Conservation (phyloP, 2,113 vertebrate species). For the Myocastor coypus region DNA sequence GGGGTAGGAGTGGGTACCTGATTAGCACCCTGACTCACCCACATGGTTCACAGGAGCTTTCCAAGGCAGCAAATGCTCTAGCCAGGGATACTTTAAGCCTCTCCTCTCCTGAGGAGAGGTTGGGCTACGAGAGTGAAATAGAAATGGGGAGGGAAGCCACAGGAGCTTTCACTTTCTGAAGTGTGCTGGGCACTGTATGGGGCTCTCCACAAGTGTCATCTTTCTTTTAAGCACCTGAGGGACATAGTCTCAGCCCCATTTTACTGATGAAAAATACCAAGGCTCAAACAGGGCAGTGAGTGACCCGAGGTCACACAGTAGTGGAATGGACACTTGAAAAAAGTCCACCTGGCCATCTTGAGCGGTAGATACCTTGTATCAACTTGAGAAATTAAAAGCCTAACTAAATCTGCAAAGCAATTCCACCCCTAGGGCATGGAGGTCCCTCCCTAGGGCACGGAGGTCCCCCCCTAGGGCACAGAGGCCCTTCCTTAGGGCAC, state of each 20-base stretch:
- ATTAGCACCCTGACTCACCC: neutral
- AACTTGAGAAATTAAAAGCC: no score
- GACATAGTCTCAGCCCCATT: neutral
- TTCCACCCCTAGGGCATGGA: no score
- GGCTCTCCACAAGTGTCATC: neutral
- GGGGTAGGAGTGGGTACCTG: neutral
- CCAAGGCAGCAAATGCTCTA: neutral
- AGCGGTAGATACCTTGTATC: no score
- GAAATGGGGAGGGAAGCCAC: neutral
- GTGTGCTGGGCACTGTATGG: neutral
- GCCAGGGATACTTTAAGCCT: neutral
- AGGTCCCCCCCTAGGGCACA: no score
- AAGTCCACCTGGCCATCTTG: neutral
- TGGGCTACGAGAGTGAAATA: neutral
- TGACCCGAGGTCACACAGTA: neutral
- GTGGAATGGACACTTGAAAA: neutral
- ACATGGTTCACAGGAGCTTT: neutral
- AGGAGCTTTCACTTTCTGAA: neutral
- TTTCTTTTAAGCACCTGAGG: neutral
- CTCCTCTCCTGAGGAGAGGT: neutral
- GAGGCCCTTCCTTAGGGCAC: no score
- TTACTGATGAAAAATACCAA: neutral
- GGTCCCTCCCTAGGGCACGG: no score
- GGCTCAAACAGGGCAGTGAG: neutral
- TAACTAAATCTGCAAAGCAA: no score